A percentile compares a stretch with the other conserved stretches of the same genome.
Evolutionary conservation across 1,140 invertebrate genomes (phyloP).

Genomic region (Drosophila teissieri): DNA sequence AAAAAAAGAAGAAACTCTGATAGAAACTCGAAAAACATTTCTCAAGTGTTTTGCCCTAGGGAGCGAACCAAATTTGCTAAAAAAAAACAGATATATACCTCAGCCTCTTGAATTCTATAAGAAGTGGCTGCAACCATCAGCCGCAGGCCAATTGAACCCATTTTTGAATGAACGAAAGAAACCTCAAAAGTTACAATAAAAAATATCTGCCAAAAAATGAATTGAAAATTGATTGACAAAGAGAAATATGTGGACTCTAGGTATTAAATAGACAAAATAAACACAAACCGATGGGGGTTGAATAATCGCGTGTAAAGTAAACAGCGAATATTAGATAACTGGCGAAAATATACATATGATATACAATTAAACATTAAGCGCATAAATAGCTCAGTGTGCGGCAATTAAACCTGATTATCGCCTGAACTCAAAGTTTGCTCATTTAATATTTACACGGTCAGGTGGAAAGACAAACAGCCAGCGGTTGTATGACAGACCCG

Average conservation of each 20-base stretch:
- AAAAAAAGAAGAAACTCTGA: constrained; percentile 2
- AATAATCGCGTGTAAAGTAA: not conserved
- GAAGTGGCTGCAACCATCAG: constrained; percentile 41
- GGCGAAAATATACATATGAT: not conserved
- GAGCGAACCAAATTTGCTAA: constrained; percentile 44
- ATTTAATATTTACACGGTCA: constrained; percentile 9
- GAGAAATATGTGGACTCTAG: not conserved
- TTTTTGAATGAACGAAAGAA: constrained; percentile 14
- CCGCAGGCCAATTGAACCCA: constrained; percentile 39
- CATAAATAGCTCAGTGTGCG: not conserved
- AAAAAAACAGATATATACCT: not conserved
- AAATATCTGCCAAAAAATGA: constrained; percentile 16
- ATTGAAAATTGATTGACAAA: constrained; percentile 31
- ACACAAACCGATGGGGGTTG: constrained; percentile 11
- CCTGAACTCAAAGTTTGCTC: constrained; percentile 4
- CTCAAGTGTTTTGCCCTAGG: constrained; percentile 57
- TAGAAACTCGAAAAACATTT: constrained; percentile 58
- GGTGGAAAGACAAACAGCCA: constrained; percentile 28
- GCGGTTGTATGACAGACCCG: not conserved
- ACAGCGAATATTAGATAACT: constrained; percentile 4
- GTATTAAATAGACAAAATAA: constrained; percentile 7
- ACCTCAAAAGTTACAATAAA: constrained; percentile 7
- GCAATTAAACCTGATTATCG: not conserved
- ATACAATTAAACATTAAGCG: not conserved
- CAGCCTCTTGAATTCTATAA: constrained; percentile 48